Percentiles rank a stretch among this genome's conserved stretches.
These are phyloP conservation scores for Hippopotamyrus pictus DNA, from an alignment of 2,797 vertebrate species.

Conservation along the genomic window DNA sequence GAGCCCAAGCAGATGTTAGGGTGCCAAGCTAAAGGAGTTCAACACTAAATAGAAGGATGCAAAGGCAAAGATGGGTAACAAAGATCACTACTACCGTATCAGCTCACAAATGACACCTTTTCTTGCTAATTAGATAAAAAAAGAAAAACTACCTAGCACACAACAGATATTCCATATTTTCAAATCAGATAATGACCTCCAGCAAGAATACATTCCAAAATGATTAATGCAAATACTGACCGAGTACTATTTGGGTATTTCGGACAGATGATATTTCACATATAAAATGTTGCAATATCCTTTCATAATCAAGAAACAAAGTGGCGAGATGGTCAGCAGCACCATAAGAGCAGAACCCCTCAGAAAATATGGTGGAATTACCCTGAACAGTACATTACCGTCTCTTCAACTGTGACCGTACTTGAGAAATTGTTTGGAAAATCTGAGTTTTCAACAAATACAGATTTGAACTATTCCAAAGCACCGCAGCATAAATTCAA, in stretches of 20 bases:
- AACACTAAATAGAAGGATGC: background rate
- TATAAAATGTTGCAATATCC: background rate
- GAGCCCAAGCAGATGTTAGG: background rate
- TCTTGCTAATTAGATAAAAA: background rate
- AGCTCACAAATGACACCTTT: background rate
- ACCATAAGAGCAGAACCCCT: background rate
- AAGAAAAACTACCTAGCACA: background rate
- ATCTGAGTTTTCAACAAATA: background rate
- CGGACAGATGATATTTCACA: background rate
- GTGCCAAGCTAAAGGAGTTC: background rate
- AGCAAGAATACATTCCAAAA: background rate
- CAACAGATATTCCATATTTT: background rate
- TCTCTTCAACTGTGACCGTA: background rate
- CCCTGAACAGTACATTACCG: background rate
- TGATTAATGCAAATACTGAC: background rate
- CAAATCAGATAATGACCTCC: background rate
- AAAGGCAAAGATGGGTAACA: background rate
- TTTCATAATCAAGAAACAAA: background rate
- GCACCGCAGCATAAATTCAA: background rate
- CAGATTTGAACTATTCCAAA: background rate
- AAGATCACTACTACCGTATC: background rate
- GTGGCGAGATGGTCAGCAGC: background rate
- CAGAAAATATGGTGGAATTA: background rate
- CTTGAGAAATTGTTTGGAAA: conserved; percentile 9
- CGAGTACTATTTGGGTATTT: background rate